Base-by-base conservation (phyloP, 35 echinoderm and acorn worm genomes). In the Apostichopus californicus region DNA sequence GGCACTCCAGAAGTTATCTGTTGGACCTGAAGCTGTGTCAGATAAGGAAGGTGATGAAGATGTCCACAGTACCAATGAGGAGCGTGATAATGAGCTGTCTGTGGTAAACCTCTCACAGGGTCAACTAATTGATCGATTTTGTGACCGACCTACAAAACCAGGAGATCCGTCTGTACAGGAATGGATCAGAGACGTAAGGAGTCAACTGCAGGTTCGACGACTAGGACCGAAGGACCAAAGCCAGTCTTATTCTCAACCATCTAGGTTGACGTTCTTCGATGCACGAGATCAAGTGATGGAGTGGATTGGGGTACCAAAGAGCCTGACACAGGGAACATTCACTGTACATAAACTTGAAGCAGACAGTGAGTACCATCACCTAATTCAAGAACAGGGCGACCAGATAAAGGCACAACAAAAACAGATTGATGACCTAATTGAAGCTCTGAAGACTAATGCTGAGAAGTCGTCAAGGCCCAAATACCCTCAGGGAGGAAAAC, bases 331-430 rank as follows among this genome's bases (percentile, higher is more conserved):
- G 2, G 28, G 28, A 34, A 34, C 1, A 34, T 34, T 34, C 28
- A 34, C 28, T 34, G 28, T 34, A 1, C 28, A 34, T 34, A 34
- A 1, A 34, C 28, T 34, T 34, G 28, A 34, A 2, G 28, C 28
- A 34, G 28, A 34, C 28, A 34, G 28, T 34, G 28, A 34, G 2
- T 34, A 34, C 28, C 28, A 34, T 34, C 28, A 34, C 28, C 28
- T 34, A 34, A 34, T 34, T 34, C 1, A 34, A 34, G 25, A 78
- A 61, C 94, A 92, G 65, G 91, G 34, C 13, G 73, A 80, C 9
- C 91, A 95, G 56, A 86, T 95, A 18, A 80, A 90, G 75, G 24
- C 56, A 21, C 94, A 95, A 66, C 94, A 95, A 57, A 80, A 92
- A 73, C 94, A 92, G 66, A 18, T 95, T 5, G 91, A 95, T 17